Percentiles rank a stretch among this genome's conserved stretches.
Evolutionary conservation across 2,797 vertebrate species (phyloP).

Genomic region (Pyrocephalus nanus): DNA sequence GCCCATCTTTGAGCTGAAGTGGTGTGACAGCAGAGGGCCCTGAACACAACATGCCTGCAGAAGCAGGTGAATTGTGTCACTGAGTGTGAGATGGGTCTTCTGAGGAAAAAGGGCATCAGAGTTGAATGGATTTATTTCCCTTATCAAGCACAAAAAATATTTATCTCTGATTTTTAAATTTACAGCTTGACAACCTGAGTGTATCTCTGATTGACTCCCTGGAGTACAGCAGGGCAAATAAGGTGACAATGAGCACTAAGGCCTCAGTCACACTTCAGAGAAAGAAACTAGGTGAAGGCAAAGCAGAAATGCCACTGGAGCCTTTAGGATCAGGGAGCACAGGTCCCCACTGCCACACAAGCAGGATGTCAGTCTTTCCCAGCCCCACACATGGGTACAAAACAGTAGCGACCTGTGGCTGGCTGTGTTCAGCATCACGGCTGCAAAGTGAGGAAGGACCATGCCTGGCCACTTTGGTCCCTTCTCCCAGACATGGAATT

Average conservation of each 20-base stretch:
- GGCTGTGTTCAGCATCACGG: accelerated
- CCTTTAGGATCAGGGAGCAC: not conserved
- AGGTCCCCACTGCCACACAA: not conserved
- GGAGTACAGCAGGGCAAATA: not conserved
- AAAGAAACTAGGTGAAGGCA: not conserved
- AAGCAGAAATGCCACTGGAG: not conserved
- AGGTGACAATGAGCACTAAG: not conserved
- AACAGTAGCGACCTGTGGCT: accelerated
- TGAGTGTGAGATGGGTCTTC: not conserved
- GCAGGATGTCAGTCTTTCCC: not conserved
- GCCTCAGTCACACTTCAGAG: not conserved
- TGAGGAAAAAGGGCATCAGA: not conserved
- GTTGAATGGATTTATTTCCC: not conserved
- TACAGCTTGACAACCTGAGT: not conserved
- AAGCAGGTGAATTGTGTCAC: not conserved
- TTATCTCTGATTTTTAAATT: constrained; percentile 7
- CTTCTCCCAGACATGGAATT: not conserved
- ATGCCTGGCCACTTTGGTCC: not conserved
- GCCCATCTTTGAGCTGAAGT: not conserved
- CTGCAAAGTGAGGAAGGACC: not conserved
- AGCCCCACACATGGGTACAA: accelerated
- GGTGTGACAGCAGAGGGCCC: not conserved
- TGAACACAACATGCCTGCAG: accelerated
- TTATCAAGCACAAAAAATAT: constrained; percentile 15
- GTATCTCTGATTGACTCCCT: not conserved